phyloP scores from a whole-genome alignment of 2,113 vertebrate species.

The Uria aalge region DNA sequence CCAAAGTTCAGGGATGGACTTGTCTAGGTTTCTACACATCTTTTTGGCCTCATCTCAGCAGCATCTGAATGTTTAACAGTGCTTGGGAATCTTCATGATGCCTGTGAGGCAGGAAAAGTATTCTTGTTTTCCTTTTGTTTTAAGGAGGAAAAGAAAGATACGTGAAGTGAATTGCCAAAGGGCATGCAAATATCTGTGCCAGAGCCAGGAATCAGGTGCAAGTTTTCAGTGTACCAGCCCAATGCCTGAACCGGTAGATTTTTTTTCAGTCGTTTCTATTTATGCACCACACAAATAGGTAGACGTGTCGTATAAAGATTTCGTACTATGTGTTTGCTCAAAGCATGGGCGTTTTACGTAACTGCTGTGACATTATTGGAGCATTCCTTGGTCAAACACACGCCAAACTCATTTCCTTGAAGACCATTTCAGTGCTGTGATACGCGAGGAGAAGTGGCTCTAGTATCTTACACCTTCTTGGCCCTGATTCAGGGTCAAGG shows the following conservation, averaged over 20 bases:
- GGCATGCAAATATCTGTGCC: background rate
- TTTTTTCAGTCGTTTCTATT: background rate
- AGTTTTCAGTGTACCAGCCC: background rate
- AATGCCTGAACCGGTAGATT: background rate
- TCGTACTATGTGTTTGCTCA: background rate
- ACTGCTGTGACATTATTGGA: background rate
- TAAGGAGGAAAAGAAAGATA: background rate
- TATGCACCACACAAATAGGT: background rate
- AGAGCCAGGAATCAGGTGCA: background rate
- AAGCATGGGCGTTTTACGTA: background rate
- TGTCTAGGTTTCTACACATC: background rate
- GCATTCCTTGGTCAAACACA: background rate
- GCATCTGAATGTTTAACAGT: background rate
- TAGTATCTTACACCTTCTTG: constrained; percentile 17
- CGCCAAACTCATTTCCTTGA: background rate
- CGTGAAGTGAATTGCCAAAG: background rate
- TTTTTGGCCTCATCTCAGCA: background rate
- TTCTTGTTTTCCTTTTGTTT: background rate
- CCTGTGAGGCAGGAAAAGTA: background rate
- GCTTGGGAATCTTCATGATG: background rate
- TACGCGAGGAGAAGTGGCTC: background rate
- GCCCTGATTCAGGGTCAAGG: constrained; percentile 26
- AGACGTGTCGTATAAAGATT: background rate
- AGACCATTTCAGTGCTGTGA: background rate
- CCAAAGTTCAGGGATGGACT: background rate